Base-by-base conservation (phyloP, 2,888 invertebrate species). In the Oxytorus armatus region DNA sequence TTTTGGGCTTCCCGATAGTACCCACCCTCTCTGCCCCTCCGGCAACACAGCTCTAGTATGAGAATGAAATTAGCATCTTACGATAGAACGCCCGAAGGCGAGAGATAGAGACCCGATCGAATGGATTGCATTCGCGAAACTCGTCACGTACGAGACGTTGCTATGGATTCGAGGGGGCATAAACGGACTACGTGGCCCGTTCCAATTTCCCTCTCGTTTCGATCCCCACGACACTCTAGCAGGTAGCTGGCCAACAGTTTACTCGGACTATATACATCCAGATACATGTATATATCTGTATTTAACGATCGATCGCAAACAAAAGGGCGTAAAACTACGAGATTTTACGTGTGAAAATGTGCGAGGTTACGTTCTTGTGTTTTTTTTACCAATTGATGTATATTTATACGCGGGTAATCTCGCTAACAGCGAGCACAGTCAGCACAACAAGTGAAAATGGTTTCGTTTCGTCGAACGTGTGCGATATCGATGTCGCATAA, bases 131-230 rank as follows among this genome's bases (percentile, higher is more conserved):
- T 87, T 84, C 82, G 79, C 59, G 74, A 86, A 80, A 83, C 86
- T 74, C 63, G 82, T 88, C 87, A 87, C 87, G 88, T 87, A 84
- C 81, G 68, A 82, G 59, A 77, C 73, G 84, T 86, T 85, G 83
- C 85, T 85, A 84, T 85, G 82, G 83, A 86, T 86, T 85, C 85
- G 85, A 83, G 83, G 85, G 82, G 83, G 85, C 86, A 85, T 87
- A 86, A 86, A 87, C 84, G 86, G 85, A 83, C 83, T 86, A 88
- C 87, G 87, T 87, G 86, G 85, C 85, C 80, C 82, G 79, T 84
- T 82, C 83, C 85, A 88, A 86, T 87, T 87, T 86, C 83, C 83
- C 81, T 82, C 79, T 82, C 84, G 61, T 69, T 82, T 68, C 59
- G 59, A 36, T 2, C 1, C 25, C 65, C 63, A n/a, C n/a, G 68